Conservation (phyloP, 2,113 vertebrate genomes). For the Bombycilla garrulus region DNA sequence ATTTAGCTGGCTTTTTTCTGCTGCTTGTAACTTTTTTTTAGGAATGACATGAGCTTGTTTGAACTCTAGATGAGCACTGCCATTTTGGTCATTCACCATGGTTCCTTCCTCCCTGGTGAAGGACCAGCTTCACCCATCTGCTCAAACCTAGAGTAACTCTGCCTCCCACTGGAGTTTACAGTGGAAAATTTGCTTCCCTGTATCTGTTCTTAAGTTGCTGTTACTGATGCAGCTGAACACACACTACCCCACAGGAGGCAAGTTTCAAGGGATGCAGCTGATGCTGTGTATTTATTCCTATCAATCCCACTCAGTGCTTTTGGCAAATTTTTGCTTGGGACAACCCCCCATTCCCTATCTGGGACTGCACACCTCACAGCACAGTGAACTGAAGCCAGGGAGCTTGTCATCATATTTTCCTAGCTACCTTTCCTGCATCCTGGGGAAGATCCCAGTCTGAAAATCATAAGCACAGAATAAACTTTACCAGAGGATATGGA, state of each 20-base stretch:
- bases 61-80: neutral
- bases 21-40: neutral
- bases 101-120: neutral
- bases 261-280: neutral
- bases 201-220: neutral
- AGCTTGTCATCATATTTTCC: neutral
- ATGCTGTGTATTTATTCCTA: neutral
- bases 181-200: neutral
- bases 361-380: neutral
- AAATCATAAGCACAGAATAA: neutral
- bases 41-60: neutral
- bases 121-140: neutral
- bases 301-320: neutral
- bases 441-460: neutral
- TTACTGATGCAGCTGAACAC: neutral
- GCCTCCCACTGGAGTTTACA: neutral
- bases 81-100: neutral
- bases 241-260: neutral
- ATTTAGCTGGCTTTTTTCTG: neutral
- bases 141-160: neutral
- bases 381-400: neutral
- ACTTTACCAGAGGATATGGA: neutral
- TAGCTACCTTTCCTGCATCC: neutral
- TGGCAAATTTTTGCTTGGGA: neutral
- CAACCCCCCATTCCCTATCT: neutral